Conservation (phyloP, 2,797 vertebrate species). For the Ceryle rudis region DNA sequence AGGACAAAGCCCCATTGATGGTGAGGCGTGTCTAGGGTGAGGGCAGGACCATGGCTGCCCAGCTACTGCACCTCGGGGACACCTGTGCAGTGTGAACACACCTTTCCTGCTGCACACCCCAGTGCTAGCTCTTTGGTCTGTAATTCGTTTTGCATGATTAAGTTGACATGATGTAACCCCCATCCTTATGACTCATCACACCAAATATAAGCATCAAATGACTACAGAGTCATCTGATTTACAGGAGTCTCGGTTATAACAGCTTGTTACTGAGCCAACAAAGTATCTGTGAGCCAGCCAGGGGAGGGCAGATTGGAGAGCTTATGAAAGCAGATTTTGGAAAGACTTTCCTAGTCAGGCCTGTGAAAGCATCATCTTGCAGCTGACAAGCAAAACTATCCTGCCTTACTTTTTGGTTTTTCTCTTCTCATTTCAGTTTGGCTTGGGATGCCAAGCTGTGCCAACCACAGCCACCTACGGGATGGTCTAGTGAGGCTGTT, state of each 20-base stretch:
- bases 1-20: neutral
- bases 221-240: constrained; percentile 75
- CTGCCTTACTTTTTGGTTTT: neutral
- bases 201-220: constrained; percentile 66
- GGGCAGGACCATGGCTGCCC: neutral
- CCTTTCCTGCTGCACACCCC: neutral
- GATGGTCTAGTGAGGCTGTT: neutral
- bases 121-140: neutral
- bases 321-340: constrained; percentile 11
- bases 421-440: neutral
- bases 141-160: constrained; percentile 36
- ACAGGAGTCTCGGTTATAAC: constrained; percentile 57
- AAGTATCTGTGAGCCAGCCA: constrained; percentile 4
- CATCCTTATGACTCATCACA: constrained; percentile 64
- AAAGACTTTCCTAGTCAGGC: neutral
- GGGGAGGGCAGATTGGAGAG: neutral
- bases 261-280: constrained; percentile 37
- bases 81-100: fast-evolving
- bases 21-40: neutral
- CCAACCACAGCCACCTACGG: neutral
- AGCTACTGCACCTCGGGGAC: neutral
- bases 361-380: neutral
- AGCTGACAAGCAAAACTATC: neutral
- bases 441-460: neutral
- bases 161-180: constrained; percentile 52